A percentile compares a stretch with the other conserved stretches of the same genome.
phyloP scores from a whole-genome alignment of 1,140 invertebrate genomes.

The Potamilus streckersoni region DNA sequence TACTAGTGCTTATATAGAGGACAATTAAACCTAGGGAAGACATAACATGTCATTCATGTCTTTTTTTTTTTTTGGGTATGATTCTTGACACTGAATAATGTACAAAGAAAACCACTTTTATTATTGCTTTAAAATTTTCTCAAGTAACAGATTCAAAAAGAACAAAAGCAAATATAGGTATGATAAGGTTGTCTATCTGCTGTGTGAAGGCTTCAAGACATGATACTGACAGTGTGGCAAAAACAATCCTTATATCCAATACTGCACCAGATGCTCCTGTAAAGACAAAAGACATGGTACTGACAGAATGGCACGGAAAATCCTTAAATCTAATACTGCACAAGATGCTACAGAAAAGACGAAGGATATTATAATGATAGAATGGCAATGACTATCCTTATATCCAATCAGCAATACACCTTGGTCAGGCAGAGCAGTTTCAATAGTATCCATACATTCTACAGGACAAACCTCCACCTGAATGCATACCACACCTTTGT shows the following conservation, averaged over 20 bases:
- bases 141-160: constrained; percentile 5
- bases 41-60: no score
- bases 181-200: constrained; percentile 70
- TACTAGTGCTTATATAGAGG: no score
- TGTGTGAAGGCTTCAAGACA: constrained; percentile 67
- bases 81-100: no score
- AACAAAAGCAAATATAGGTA: constrained; percentile 64
- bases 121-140: no score
- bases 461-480: no score
- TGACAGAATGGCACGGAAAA: constrained; percentile 31
- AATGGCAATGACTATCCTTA: not conserved
- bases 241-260: constrained; percentile 11
- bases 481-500: no score
- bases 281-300: constrained; percentile 33
- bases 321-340: constrained; percentile 8
- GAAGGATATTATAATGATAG: constrained; percentile 39
- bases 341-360: constrained; percentile 9
- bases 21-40: no score
- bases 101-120: no score
- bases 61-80: no score
- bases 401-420: no score
- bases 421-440: no score
- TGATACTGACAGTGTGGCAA: constrained; percentile 47
- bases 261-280: constrained; percentile 12
- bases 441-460: no score